Conservation (phyloP, 2,113 vertebrate species). For the Prinia subflava region DNA sequence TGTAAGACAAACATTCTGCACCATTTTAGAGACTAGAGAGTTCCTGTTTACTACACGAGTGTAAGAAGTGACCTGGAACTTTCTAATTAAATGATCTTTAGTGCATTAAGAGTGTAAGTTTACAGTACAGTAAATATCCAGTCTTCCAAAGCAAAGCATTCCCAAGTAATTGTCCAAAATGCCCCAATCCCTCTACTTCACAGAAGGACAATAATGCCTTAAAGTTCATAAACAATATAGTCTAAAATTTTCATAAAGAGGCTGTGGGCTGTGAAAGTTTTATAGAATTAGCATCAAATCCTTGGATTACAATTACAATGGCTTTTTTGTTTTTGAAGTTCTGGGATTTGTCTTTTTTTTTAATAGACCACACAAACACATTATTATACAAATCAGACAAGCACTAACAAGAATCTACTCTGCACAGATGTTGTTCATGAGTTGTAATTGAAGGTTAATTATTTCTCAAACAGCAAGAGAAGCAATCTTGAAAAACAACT, state of each 20-base stretch:
- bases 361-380: background rate
- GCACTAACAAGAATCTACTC: background rate
- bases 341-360: background rate
- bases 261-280: background rate
- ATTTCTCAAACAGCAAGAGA: background rate
- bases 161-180: background rate
- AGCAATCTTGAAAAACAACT: background rate
- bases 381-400: background rate
- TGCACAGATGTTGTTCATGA: background rate
- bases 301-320: background rate
- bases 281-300: background rate
- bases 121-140: background rate
- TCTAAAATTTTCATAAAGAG: background rate
- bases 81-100: background rate
- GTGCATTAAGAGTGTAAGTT: background rate
- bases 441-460: constrained; percentile 9
- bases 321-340: background rate
- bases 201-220: background rate
- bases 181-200: background rate
- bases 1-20: background rate
- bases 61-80: background rate
- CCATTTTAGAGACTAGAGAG: background rate
- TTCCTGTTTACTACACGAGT: background rate
- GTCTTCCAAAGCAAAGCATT: background rate
- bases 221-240: background rate